These are phyloP conservation scores for Xanthia icteritia DNA, from an alignment of 2,888 invertebrate species.

Conservation along the genomic window DNA sequence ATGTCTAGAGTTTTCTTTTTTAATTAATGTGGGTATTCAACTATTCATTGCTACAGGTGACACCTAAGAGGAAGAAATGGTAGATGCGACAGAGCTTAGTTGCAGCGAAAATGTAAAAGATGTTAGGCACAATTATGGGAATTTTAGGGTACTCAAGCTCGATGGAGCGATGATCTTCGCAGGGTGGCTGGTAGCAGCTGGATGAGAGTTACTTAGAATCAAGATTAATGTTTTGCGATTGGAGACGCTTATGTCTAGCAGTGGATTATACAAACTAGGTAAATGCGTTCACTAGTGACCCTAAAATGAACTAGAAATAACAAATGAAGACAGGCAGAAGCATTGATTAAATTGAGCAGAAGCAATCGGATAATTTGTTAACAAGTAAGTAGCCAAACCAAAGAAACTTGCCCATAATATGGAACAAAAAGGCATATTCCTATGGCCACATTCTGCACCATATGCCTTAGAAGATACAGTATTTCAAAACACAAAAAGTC, in stretches of 20 bases:
- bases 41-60: neutral
- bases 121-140: too few relatives aligned
- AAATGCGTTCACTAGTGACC: too few relatives aligned
- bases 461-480: neutral
- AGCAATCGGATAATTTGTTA: neutral
- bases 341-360: neutral
- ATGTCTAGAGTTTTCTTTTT: constrained; percentile 36
- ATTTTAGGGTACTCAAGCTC: too few relatives aligned
- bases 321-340: too few relatives aligned
- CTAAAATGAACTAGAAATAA: neutral
- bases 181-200: too few relatives aligned
- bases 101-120: neutral
- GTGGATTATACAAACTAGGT: neutral
- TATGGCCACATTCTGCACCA: neutral
- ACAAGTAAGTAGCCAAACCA: neutral
- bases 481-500: neutral
- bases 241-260: too few relatives aligned
- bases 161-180: too few relatives aligned
- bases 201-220: too few relatives aligned
- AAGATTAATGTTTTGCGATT: too few relatives aligned
- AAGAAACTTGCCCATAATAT: neutral
- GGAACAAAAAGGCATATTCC: neutral
- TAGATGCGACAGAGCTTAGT: neutral
- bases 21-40: constrained; percentile 32
- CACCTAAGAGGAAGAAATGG: neutral